Base-by-base conservation (phyloP, 2,113 vertebrate species). In the Ginglymostoma cirratum region DNA sequence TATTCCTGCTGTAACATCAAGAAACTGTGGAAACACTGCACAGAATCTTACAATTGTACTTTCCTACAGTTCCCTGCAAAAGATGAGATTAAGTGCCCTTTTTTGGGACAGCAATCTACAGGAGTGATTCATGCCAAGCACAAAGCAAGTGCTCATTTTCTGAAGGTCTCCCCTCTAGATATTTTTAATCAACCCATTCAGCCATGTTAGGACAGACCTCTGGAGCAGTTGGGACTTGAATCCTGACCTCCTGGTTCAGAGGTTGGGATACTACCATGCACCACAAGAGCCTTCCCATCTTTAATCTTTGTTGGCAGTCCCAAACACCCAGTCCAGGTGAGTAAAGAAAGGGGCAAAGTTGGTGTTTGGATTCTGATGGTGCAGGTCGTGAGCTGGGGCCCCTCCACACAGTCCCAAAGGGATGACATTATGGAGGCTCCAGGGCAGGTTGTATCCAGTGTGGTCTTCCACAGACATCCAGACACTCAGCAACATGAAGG, bases 401-500 rank as follows among this genome's bases (percentile, higher is more conserved):
- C 97, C 97, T 0, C 97, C 97, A 70, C 97, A 96, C 83, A 97
- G 96, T 3, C 97, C 97, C 2, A 97, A 97, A 17, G 98, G 97
- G 93, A 97, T 96, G 96, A 98, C 87, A 65, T 96, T 96, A 96
- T 97, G 97, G 61, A 97, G 96, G 30, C 96, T 95, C 97, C 97
- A 98, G 0, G 97, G 98, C 90, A 98, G 96, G 96, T 98, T 97
- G 0, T 98, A 97, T 70, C 98, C 97, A n/a, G 97, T 97, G 96
- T 98, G 98, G 96, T 97, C 97, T 95, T 98, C 98, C 96, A 98
- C 97, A 0, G 97, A 97, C 97, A 98, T 96, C 97, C 97, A 97
- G 96, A 97, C 96, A 21, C 97, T 97, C 96, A 97, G 96, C 27
- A 98, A 85, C 0, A 96, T 97, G 89, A 97, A 5, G 55, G 61